These are phyloP conservation scores for Autographa pulchrina DNA, from an alignment of 2,888 invertebrate genomes.

Conservation along the genomic window DNA sequence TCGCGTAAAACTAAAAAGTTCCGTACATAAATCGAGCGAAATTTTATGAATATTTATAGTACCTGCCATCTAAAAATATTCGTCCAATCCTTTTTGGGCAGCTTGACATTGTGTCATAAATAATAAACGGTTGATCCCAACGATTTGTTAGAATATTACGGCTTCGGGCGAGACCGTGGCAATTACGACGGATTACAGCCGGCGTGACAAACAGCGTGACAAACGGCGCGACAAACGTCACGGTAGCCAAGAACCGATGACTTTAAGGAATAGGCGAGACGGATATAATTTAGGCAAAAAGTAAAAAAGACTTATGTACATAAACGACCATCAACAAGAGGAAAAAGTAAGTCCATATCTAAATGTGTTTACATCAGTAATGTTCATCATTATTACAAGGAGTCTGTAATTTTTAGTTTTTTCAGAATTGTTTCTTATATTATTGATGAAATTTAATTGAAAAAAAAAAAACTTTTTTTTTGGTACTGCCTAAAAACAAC, in stretches of 20 bases:
- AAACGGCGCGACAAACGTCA: not conserved
- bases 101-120: conserved; percentile 57
- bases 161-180: conserved; percentile 44
- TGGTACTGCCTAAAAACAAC: too few relatives aligned
- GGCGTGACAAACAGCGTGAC: conserved; percentile 58
- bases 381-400: too few relatives aligned
- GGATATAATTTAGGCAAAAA: too few relatives aligned
- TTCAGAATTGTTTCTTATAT: too few relatives aligned
- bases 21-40: conserved; percentile 5
- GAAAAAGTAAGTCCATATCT: too few relatives aligned
- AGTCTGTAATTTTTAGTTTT: too few relatives aligned
- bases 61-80: conserved; percentile 16
- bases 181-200: conserved; percentile 60
- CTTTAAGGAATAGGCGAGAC: conserved; percentile 33
- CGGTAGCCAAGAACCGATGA: conserved; percentile 48
- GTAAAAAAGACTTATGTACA: too few relatives aligned
- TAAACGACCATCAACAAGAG: too few relatives aligned
- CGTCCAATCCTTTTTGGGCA: conserved; percentile 23
- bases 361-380: too few relatives aligned
- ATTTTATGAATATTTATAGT: not conserved
- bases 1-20: conserved; percentile 2
- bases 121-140: conserved; percentile 60
- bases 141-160: conserved; percentile 63
- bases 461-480: too few relatives aligned
- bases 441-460: too few relatives aligned